Base-by-base conservation (phyloP, 2,113 vertebrate species). In the Procapra przewalskii region DNA sequence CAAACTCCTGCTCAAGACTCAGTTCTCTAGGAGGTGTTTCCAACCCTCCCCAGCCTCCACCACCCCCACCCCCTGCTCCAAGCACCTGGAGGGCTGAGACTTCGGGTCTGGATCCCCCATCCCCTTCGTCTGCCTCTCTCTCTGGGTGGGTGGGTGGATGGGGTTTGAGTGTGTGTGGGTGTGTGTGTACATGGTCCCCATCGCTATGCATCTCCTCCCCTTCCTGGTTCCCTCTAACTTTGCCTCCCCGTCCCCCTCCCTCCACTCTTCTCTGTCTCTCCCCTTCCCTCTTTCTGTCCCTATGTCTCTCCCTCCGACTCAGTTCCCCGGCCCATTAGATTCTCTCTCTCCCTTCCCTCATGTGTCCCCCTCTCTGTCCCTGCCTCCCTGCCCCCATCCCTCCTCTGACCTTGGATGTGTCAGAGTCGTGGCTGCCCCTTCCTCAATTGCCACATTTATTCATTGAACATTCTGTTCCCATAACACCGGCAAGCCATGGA, bases 381-480 rank as follows among this genome's bases (percentile, higher is more conserved):
- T 21, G 19, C 7, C 31, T 5, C 27, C 43, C 19, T 12, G 23
- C 8, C 40, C 16, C 13, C 40, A 6, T 57, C 31, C n/a, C 25
- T 80, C 3, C 3, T 31, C 62, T 14, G 80, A 48, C 45, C 60
- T 27, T 31, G 6, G 33, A 45, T 40, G 10, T 15, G 29, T 94
- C 71, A 92, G 45, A 67, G 43, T 87, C 29, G 31, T 10, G 59
- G 67, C 29, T 0, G 1, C 21, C 27, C 11, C 54, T 31, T 60
- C 80, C 71, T 96, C 91, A 27, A 4, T 90, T 62, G 93, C 95
- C 81, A 55, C 60, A 79, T 62, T 87, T 36, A 57, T 23, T 62
- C 80, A 57, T 12, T 19, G 48, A 25, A 79, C 19, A 59, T 60
- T 50, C 45, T 21, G 10, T 12, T 90, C 14, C 16, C 13, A 3